Percentiles rank a stretch among this genome's conserved stretches.
Evolutionary conservation across 2,113 vertebrate species (phyloP).

Genomic region (Apodemus speciosus): DNA sequence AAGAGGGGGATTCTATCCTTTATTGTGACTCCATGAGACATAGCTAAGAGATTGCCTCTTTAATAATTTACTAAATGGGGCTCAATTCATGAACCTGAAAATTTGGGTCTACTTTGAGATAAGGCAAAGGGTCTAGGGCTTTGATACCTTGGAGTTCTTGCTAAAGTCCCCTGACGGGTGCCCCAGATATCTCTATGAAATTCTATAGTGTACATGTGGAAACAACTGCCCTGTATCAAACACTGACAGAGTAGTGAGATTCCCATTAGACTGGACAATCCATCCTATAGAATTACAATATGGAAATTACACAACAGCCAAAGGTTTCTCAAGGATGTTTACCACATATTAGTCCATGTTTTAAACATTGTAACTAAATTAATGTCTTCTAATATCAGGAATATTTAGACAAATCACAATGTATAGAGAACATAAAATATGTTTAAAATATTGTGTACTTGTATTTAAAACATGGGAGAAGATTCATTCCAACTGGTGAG

Average conservation of each 20-base stretch:
- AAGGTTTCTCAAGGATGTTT: background rate
- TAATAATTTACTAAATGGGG: background rate
- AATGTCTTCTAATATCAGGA: slow-evolving; percentile 1
- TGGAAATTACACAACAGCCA: background rate
- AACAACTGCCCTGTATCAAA: background rate
- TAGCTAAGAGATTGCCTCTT: background rate
- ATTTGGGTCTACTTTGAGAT: background rate
- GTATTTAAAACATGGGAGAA: background rate
- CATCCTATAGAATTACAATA: background rate
- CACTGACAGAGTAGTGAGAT: background rate
- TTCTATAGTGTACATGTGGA: background rate
- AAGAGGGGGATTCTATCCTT: background rate
- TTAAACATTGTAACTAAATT: slow-evolving; percentile 19
- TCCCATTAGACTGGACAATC: background rate
- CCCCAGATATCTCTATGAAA: background rate
- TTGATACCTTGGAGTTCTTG: background rate
- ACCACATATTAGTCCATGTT: background rate
- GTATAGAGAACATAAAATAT: background rate
- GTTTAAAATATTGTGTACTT: background rate
- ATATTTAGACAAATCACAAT: background rate
- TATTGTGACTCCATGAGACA: background rate
- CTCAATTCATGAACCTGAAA: background rate
- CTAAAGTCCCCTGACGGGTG: too few species aligned
- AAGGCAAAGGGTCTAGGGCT: background rate
- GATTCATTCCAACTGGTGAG: background rate